phyloP scores from a whole-genome alignment of 2,113 vertebrate genomes.

The Nesoenas mayeri region DNA sequence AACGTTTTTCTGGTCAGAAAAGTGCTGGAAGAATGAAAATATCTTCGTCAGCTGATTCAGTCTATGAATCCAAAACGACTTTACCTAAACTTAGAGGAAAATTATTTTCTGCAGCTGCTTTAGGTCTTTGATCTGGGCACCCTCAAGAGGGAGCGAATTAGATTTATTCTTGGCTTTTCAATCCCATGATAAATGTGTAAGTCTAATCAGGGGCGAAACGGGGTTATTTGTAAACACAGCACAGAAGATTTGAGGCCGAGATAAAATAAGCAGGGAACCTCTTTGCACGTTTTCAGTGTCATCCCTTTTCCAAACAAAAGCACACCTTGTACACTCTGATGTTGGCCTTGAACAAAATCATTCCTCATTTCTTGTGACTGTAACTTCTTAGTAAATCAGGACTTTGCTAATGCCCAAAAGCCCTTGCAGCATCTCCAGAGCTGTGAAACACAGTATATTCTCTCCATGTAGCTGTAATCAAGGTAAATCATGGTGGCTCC shows the following conservation, averaged over 20 bases:
- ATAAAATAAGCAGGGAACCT: neutral
- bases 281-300: neutral
- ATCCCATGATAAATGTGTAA: neutral
- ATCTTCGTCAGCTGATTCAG: slow-evolving; percentile 2
- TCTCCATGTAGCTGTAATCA: neutral
- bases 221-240: neutral
- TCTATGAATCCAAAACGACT: neutral
- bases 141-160: neutral
- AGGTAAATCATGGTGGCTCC: neutral
- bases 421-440: neutral
- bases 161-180: neutral
- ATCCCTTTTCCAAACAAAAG: neutral
- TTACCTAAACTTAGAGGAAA: neutral
- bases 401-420: neutral
- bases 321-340: neutral
- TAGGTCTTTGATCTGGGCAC: neutral
- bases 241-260: neutral
- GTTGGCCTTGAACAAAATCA: neutral
- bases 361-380: neutral
- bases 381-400: neutral
- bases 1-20: slow-evolving; percentile 23
- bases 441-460: neutral
- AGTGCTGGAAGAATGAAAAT: neutral
- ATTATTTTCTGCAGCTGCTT: neutral
- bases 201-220: neutral